Evolutionary conservation across 2,113 vertebrate genomes (phyloP).

Genomic region (Tichodroma muraria): DNA sequence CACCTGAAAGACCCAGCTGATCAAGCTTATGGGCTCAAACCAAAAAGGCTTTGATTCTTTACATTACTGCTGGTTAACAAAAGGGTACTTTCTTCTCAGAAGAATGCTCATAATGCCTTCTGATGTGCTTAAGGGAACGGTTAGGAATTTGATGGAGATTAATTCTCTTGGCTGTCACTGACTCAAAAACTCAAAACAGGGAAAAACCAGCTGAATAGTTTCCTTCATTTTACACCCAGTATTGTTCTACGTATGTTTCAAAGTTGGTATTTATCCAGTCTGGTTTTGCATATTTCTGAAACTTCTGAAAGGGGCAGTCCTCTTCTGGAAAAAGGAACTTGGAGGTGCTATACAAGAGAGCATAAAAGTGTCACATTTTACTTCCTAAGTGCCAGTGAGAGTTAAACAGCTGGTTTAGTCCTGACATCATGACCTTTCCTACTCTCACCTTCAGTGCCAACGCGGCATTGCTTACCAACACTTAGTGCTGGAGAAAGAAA

Average conservation of each 20-base stretch:
- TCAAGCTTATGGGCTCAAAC: background rate
- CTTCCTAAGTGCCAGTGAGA: background rate
- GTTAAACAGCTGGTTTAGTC: background rate
- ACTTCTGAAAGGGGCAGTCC: background rate
- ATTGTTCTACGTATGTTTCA: background rate
- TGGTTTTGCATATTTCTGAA: background rate
- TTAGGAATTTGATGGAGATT: background rate
- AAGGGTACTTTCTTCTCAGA: background rate
- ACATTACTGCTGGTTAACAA: background rate
- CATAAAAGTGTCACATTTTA: background rate
- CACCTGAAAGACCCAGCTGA: background rate
- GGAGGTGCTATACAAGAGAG: background rate
- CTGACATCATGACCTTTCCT: background rate
- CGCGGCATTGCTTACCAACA: background rate
- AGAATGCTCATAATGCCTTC: background rate
- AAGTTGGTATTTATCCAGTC: background rate
- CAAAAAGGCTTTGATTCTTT: background rate
- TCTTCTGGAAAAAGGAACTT: background rate
- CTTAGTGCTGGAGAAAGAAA: background rate
- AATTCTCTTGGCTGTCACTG: background rate
- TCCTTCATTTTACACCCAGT: background rate
- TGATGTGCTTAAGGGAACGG: background rate
- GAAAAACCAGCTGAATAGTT: background rate
- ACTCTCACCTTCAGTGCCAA: background rate
- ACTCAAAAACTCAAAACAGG: background rate